Percentiles rank a stretch among this genome's conserved stretches.
phyloP scores from a whole-genome alignment of 2,113 vertebrate species.

The Thalassoma bifasciatum region DNA sequence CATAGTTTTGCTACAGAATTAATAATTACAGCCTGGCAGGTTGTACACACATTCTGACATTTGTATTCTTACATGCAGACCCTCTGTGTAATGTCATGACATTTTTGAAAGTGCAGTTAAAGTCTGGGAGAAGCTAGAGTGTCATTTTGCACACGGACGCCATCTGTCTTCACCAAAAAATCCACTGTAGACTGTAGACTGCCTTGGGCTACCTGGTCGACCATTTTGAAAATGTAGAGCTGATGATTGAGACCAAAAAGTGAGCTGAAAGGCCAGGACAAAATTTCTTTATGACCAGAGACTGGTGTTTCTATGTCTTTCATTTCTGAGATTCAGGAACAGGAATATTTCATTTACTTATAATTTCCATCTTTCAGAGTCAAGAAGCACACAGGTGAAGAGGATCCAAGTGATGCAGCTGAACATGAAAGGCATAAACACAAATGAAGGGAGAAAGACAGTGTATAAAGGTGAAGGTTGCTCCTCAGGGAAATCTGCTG shows the following conservation, averaged over 20 bases:
- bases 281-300: neutral
- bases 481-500: slow-evolving; percentile 68
- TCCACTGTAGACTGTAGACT: too few species aligned
- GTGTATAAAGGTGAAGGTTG: slow-evolving; percentile 39
- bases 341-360: neutral
- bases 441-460: slow-evolving; percentile 53
- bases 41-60: neutral
- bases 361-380: slow-evolving; percentile 7
- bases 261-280: neutral
- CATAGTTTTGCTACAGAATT: neutral
- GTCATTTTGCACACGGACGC: neutral
- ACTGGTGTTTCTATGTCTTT: neutral
- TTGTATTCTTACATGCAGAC: neutral
- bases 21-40: neutral
- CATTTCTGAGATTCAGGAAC: neutral
- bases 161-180: neutral
- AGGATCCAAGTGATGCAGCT: slow-evolving; percentile 36
- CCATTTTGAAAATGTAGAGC: neutral
- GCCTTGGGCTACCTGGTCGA: neutral
- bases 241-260: too few species aligned
- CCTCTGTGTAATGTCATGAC: neutral
- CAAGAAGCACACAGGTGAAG: slow-evolving; percentile 22
- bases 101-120: neutral
- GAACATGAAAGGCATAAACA: slow-evolving; percentile 39
- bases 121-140: neutral